Conservation (phyloP, 2,113 vertebrate species). For the Cathartes aura region DNA sequence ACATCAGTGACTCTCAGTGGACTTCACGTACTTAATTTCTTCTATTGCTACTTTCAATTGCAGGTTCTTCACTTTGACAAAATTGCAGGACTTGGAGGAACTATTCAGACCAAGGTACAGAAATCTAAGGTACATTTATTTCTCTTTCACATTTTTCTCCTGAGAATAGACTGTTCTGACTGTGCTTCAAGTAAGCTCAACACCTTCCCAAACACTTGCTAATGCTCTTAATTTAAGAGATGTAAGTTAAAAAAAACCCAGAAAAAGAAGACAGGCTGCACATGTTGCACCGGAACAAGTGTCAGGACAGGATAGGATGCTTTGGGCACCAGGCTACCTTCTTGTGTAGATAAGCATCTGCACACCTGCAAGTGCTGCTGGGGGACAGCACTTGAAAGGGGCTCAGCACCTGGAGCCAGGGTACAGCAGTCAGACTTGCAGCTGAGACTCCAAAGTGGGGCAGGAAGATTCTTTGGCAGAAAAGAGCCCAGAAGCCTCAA, state of each 20-base stretch:
- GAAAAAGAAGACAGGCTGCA: not conserved
- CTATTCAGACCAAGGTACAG: conserved; percentile 2
- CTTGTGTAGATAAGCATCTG: not conserved
- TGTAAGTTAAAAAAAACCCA: not conserved
- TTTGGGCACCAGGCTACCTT: not conserved
- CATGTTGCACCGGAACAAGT: not conserved
- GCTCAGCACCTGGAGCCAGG: not conserved
- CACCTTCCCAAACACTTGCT: not conserved
- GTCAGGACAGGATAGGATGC: not conserved
- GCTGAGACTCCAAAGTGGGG: not conserved
- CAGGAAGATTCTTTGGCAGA: not conserved
- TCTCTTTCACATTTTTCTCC: not conserved
- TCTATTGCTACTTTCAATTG: not conserved
- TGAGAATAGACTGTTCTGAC: not conserved
- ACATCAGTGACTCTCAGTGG: not conserved
- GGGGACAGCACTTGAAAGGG: not conserved
- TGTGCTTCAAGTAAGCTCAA: not conserved
- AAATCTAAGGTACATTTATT: conserved; percentile 42
- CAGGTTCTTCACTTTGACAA: conserved; percentile 53
- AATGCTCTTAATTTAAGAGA: not conserved
- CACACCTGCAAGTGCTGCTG: not conserved
- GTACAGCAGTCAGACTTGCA: not conserved
- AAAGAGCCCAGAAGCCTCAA: not conserved
- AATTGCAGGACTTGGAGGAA: conserved; percentile 37
- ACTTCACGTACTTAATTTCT: not conserved